Percentiles rank a stretch among this genome's conserved stretches.
These are phyloP conservation scores for Lepilemur septentrionalis DNA, from an alignment of 2,797 vertebrate species.

Conservation along the genomic window DNA sequence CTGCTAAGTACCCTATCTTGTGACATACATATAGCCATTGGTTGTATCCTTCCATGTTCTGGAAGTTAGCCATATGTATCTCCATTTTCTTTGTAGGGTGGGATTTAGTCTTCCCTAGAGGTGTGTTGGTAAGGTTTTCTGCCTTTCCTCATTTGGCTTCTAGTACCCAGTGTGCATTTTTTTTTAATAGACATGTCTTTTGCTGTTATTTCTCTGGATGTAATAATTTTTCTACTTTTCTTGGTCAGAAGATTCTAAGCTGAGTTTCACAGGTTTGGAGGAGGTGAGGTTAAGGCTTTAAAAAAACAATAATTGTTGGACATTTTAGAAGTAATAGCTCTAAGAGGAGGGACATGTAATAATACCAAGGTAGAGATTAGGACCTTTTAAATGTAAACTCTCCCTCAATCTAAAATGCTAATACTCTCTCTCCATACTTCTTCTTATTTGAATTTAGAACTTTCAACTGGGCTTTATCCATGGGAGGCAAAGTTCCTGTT, in stretches of 20 bases:
- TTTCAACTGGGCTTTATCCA: conserved; percentile 97
- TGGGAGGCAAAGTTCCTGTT: conserved; percentile 96
- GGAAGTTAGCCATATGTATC: neutral
- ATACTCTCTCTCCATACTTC: neutral
- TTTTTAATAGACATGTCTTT: conserved; percentile 12
- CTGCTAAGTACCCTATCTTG: neutral
- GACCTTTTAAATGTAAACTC: neutral
- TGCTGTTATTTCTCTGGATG: neutral
- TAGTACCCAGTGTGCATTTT: neutral
- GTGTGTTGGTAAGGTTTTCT: neutral
- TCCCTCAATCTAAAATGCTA: neutral
- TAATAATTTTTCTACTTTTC: neutral
- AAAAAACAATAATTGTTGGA: neutral
- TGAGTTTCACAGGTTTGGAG: neutral
- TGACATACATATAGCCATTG: neutral
- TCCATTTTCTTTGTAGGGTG: neutral
- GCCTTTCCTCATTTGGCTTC: conserved; percentile 13
- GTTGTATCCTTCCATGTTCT: neutral
- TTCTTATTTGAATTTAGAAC: conserved; percentile 86
- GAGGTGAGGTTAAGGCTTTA: neutral
- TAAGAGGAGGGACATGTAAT: neutral
- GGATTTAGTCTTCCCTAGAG: neutral
- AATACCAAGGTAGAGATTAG: neutral
- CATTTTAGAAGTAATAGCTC: neutral
- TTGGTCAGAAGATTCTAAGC: neutral